Evolutionary conservation across 2,797 vertebrate species (phyloP), one percentile per base, ranked within the genome.

Genomic region (Danio aesculapii): DNA sequence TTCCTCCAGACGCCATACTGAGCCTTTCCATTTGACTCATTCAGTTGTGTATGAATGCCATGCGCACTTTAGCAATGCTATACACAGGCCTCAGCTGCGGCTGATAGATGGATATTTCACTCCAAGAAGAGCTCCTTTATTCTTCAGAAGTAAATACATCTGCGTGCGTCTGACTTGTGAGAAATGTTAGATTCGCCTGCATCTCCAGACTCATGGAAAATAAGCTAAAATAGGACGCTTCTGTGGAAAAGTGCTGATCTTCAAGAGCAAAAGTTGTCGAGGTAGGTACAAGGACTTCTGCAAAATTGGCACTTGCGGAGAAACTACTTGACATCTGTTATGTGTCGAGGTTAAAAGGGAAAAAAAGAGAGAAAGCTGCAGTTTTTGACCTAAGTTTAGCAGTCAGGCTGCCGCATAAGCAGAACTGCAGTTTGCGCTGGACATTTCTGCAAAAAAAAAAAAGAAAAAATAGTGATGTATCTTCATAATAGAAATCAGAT

Each of bases 231-330:
- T 44, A 77, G 11, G 16, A 75, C 14, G 9, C 79, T 61, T 6
- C 46, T 30, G 53, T 43, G n/a, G 6, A 12, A 75, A 78, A 75
- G 58, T 61, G 58, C 77, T 55, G 64, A 77, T 80, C 21, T 62
- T 78, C 16, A 16, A 70, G 53, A 66, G 74, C 68, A 74, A 43
- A 55, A 49, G 81, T 41, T 57, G 62, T 75, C 47, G 19, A 78
- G 63, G 74, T 43, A 61, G 69, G 57, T 46, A 61, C 46, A n/a
- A 30, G 13, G 79, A 66, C 75, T 68, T 77, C 63, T 80, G 58
- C 43, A 21, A 75, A 83, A 86, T 66, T 69, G 62, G 39, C 80
- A 82, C 81, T 79, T 77, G 68, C 70, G 59, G 77, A 84, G 82
- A 84, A 8, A 66, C 72, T 46, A 39, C 64, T 78, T 77, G 62